Base-by-base conservation (phyloP, 2,888 invertebrate species). In the Leptopterna dolabrata region DNA sequence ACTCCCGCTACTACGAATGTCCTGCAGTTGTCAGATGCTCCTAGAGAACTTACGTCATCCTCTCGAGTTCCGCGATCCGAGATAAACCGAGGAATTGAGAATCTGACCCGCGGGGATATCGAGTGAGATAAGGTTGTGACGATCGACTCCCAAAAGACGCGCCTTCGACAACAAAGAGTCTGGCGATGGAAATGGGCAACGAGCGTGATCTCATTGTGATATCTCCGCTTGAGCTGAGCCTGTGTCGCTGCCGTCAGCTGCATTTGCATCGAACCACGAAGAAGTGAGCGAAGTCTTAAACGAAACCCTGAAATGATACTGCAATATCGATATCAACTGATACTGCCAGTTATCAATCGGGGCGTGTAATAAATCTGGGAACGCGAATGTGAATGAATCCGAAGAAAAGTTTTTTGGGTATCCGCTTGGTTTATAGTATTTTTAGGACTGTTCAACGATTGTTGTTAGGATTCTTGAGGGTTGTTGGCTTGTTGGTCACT, bases 61-160 rank as follows among this genome's bases (percentile, higher is more conserved):
- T 9, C 6, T 6, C 7, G 19, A 19, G 55, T 19, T 41, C 76
- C n/a, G 36, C 43, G 76, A 76, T 76, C 45, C 45, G 7, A 45
- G 78, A 78, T 78, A 78, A 36, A 24, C 27, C n/a, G 41, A 45
- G 41, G 24, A 78, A 78, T 78, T 78, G 78, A 78, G 41, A 30
- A 41, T 24, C 78, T 78, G 45, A 78, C 78, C 78, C 41, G 36
- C 43, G 43, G 19, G 76, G 76, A 41, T 76, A 76, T 76, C 76
- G 76, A 43, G 6, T 6, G 19, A 45, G 78, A 78, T 78, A 78
- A 78, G 78, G 78, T 45, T 45, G 45, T 19, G 78, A 78, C 78
- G 45, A 78, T 78, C 78, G 63, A 24, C 19, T 11, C 24, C 47
- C 14, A 24, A 55, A 11, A 63, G 63, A 63, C 63, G 47, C 47